Conservation (phyloP, 2,797 vertebrate species). For the Malacoraja senta region DNA sequence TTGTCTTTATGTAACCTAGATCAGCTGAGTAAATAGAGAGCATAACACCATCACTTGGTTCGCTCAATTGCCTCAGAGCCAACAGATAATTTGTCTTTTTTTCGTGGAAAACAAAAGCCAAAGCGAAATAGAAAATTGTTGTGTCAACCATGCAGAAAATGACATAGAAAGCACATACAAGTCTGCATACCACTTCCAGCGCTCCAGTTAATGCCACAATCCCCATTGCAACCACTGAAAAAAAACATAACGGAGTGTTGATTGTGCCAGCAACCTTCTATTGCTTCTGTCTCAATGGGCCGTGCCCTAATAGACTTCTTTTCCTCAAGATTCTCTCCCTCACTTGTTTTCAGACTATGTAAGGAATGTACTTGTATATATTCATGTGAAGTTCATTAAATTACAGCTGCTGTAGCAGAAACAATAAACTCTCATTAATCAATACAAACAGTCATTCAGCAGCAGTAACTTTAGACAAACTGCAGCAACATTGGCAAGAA, state of each 20-base stretch:
- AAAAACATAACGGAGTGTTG: not conserved
- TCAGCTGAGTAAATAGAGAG: not conserved
- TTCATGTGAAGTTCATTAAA: not conserved
- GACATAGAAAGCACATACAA: not conserved
- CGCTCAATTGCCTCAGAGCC: not conserved
- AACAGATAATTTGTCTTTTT: not conserved
- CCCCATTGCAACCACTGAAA: not conserved
- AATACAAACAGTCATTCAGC: not conserved
- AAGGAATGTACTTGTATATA: slow-evolving; percentile 6
- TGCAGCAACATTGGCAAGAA: not conserved
- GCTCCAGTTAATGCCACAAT: not conserved
- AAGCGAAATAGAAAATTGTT: not conserved
- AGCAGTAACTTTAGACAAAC: not conserved
- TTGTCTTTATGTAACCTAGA: not conserved
- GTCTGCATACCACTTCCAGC: not conserved
- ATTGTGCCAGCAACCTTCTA: not conserved
- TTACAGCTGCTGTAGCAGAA: not conserved
- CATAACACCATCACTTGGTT: not conserved
- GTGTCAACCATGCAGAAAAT: not conserved
- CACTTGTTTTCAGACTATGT: not conserved
- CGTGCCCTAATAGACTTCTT: not conserved
- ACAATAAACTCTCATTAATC: not conserved
- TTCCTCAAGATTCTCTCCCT: not conserved
- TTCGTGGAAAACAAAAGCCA: not conserved
- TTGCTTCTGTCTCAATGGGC: not conserved